Evolutionary conservation across 2,888 invertebrate species (phyloP).

Genomic region (Euphydryas editha): DNA sequence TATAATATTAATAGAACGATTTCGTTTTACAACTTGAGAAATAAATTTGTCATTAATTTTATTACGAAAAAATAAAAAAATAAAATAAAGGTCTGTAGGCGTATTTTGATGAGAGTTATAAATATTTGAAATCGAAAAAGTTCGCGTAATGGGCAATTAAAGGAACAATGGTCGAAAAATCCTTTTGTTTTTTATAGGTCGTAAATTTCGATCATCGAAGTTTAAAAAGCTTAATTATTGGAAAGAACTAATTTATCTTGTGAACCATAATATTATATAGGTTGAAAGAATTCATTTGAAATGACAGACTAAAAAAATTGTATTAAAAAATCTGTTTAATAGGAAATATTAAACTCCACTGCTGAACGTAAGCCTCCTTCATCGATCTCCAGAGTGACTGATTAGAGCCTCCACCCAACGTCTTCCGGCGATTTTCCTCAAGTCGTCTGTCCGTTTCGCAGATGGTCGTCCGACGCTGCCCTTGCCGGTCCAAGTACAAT

Average conservation of each 20-base stretch:
- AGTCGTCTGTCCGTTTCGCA: no score
- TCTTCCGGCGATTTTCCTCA: no score
- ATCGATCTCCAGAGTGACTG: no score
- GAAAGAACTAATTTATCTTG: not conserved
- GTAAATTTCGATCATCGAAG: slow-evolving; percentile 9
- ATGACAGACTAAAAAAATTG: no score
- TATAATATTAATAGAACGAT: no score
- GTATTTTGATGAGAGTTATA: slow-evolving; percentile 10
- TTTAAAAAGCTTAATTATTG: not conserved
- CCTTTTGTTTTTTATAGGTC: slow-evolving; percentile 9
- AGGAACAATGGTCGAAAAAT: slow-evolving; percentile 12
- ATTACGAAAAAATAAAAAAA: not conserved
- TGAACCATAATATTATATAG: not conserved
- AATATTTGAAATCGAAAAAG: slow-evolving; percentile 27
- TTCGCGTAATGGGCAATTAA: slow-evolving; percentile 24
- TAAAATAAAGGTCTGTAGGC: not conserved
- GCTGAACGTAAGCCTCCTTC: no score
- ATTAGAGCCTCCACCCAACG: no score
- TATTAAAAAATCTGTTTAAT: no score
- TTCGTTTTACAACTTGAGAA: not conserved
- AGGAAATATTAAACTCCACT: no score
- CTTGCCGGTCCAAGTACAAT: no score
- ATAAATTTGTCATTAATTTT: not conserved
- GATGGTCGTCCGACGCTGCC: no score
- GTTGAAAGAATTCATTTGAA: not conserved